A percentile compares a stretch with the other conserved stretches of the same genome.
phyloP scores from a whole-genome alignment of 1,140 invertebrate genomes.

The Platorchestia sp. region DNA sequence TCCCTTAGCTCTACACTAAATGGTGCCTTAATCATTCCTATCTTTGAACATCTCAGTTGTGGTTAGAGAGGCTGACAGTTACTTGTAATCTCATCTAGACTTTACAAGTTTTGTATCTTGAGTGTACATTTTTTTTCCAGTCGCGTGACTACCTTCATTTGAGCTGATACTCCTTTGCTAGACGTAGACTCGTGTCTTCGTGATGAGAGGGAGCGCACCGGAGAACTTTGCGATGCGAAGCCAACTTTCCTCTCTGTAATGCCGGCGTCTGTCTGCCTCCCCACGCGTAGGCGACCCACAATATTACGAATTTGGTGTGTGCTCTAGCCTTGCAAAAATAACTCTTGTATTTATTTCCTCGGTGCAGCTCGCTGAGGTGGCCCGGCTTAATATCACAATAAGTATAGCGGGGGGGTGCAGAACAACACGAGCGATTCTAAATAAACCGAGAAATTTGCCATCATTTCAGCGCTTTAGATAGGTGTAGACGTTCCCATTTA shows the following conservation, averaged over 20 bases:
- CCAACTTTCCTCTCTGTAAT: not conserved
- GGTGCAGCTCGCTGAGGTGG: not conserved
- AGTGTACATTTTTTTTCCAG: no score
- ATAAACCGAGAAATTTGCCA: no score
- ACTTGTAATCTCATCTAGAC: no score
- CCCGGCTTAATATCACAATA: not conserved
- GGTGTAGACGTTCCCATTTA: not conserved
- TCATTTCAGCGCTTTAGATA: not conserved
- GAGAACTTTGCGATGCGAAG: no score
- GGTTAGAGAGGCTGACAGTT: no score
- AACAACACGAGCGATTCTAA: not conserved
- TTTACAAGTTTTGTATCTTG: no score
- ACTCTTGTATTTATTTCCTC: not conserved
- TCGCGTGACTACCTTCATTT: no score
- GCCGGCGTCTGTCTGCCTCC: not conserved
- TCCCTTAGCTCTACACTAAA: not conserved
- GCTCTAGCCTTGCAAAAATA: not conserved
- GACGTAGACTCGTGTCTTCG: not conserved
- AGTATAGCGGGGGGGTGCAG: not conserved
- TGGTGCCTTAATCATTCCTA: no score
- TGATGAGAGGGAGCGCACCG: not conserved
- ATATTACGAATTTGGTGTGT: not conserved
- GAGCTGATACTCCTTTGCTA: not conserved
- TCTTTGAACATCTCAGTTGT: no score
- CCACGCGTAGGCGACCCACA: not conserved